Conservation (phyloP, 37 sponge, comb jelly and placozoan species). For the Spongilla lacustris region DNA sequence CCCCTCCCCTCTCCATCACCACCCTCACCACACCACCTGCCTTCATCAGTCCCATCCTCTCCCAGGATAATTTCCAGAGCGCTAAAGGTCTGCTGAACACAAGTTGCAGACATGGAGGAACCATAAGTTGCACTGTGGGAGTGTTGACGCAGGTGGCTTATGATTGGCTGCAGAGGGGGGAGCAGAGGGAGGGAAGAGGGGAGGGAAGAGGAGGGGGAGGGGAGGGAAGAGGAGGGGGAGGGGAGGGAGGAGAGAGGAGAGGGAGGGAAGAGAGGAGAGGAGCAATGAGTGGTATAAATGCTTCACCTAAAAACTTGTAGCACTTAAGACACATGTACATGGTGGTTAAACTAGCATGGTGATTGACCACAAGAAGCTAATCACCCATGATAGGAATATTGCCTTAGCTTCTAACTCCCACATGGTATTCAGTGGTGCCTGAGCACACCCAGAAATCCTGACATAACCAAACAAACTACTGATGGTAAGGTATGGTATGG, state of each 20-base stretch:
- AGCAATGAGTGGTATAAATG: too few species aligned
- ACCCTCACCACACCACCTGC: constrained; percentile 14
- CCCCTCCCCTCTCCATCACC: neutral
- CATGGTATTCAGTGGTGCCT: neutral
- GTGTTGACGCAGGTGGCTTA: constrained; percentile 79
- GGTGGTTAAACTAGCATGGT: too few species aligned
- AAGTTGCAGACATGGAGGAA: constrained; percentile 81
- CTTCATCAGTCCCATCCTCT: constrained; percentile 88
- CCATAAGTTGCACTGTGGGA: constrained; percentile 89
- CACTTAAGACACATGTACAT: neutral
- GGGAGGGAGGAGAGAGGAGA: too few species aligned
- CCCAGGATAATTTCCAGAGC: constrained; percentile 91
- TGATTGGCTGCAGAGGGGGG: constrained; percentile 66
- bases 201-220: too few species aligned
- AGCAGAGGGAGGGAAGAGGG: too few species aligned
- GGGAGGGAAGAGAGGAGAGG: too few species aligned
- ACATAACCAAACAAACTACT: neutral
- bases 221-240: too few species aligned
- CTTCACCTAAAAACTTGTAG: neutral
- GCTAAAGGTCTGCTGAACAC: constrained; percentile 75
- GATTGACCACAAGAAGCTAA: neutral
- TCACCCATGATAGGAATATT: neutral
- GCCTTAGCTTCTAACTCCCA: neutral
- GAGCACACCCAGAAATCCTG: neutral
- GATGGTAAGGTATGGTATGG: too few species aligned